phyloP scores from a whole-genome alignment of 2,797 vertebrate genomes.

The Prionace glauca region DNA sequence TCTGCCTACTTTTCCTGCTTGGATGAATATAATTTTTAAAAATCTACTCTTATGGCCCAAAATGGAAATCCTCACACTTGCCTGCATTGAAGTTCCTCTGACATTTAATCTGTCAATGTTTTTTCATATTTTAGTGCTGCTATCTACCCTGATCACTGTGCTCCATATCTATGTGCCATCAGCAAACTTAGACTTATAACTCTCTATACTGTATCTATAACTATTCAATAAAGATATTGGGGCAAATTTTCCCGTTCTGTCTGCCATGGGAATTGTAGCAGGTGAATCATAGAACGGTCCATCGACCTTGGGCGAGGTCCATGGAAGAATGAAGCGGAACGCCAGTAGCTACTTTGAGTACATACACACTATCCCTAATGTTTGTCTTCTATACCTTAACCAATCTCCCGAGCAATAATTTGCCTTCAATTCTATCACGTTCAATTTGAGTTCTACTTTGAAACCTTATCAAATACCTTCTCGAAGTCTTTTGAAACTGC shows the following conservation, averaged over 20 bases:
- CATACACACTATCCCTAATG: not conserved
- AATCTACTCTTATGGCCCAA: not conserved
- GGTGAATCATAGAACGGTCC: no score
- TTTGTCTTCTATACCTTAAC: not conserved
- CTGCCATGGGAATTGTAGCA: no score
- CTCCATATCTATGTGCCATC: not conserved
- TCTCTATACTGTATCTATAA: not conserved
- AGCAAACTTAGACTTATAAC: not conserved
- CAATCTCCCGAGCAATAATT: not conserved
- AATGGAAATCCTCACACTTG: not conserved
- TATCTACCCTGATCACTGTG: not conserved
- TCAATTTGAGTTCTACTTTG: not conserved
- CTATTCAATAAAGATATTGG: not conserved
- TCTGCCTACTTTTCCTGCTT: not conserved
- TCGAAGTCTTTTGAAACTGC: not conserved
- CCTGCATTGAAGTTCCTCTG: not conserved
- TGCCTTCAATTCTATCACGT: not conserved
- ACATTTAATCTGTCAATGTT: not conserved
- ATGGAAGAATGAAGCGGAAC: not conserved
- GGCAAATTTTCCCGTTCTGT: no score
- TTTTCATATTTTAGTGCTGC: not conserved
- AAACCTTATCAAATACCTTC: not conserved
- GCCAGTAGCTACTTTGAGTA: not conserved
- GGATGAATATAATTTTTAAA: not conserved
- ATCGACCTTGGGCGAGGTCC: not conserved